Conservation (phyloP, 2,113 vertebrate species). For the Coturnix japonica region DNA sequence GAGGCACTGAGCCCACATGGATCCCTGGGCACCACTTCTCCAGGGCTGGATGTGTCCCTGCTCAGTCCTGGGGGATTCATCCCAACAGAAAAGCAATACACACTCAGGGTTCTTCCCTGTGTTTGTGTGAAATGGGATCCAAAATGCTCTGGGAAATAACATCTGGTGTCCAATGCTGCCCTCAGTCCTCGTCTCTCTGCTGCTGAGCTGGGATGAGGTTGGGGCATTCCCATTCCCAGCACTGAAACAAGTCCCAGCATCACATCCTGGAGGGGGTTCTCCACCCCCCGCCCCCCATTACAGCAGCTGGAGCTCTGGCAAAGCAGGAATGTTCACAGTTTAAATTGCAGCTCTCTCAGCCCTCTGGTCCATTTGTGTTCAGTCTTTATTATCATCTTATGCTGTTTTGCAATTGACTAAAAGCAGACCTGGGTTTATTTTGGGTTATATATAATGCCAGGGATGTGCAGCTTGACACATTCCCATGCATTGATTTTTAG, state of each 20-base stretch:
- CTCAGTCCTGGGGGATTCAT: neutral
- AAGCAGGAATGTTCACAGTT: neutral
- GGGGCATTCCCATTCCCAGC: neutral
- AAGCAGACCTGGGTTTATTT: neutral
- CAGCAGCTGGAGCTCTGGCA: neutral
- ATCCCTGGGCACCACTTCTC: neutral
- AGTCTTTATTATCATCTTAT: neutral
- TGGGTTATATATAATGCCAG: neutral
- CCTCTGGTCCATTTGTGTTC: neutral
- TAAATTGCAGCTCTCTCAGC: neutral
- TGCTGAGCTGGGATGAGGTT: neutral
- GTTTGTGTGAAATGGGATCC: neutral
- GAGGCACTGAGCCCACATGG: neutral
- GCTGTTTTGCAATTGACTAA: neutral
- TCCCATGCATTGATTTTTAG: constrained; percentile 40
- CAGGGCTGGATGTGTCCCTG: neutral
- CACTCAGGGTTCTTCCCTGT: neutral
- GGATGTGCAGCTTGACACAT: neutral
- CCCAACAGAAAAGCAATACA: neutral
- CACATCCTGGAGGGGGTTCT: no score
- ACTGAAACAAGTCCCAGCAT: no score
- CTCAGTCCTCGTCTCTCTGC: neutral
- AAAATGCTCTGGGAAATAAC: neutral
- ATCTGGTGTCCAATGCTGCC: neutral
- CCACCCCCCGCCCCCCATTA: neutral